Base-by-base conservation (phyloP, 2,888 invertebrate genomes). In the Asteroscopus sphinx region DNA sequence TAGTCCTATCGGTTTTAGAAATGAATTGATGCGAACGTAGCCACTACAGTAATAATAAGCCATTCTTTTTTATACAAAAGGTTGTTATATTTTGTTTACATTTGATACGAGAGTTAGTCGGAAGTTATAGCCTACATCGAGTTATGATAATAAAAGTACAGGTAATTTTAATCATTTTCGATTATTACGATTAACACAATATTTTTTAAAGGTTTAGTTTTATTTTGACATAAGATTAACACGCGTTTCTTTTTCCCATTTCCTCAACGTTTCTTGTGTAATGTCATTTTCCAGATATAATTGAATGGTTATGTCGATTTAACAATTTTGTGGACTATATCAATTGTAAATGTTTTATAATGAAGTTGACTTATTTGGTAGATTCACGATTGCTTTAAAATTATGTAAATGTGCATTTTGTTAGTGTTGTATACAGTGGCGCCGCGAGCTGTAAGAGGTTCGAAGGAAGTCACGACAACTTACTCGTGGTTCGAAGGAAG, bases 101-200 rank as follows among this genome's bases (percentile, higher is more conserved):
- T 89, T 90, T 90, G 86, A 88, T 90, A 90, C 83, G 80, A 84
- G 77, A 83, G 79, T 84, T 87, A 90, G 88, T 85, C 77, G 80
- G 80, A 84, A 83, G 77, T 81, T 85, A 76, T 86, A 89, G 88
- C 81, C 85, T 89, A 91, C 92, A 93, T 93, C 92, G 92, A 93
- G 83, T 85, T 88, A 86, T 82, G 88, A 92, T 93, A 92, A 92
- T 92, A 90, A 88, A 92, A 92, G 90, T 92, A 92, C 93, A 92
- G 87, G 86, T 90, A 88, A 88, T 88, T 89, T 87, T 92, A 88
- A 89, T 86, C 81, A 85, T 78, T 84, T 85, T 80, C 66, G 82
- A 89, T 86, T 87, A 67, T 76, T 86, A 87, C 84, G 71, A 87
- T 85, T 89, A 88, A 89, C 85, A 85, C 83, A 73, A 90, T 90